Evolutionary conservation across 1,140 invertebrate genomes (phyloP).

Genomic region (Habropoda laboriosa): DNA sequence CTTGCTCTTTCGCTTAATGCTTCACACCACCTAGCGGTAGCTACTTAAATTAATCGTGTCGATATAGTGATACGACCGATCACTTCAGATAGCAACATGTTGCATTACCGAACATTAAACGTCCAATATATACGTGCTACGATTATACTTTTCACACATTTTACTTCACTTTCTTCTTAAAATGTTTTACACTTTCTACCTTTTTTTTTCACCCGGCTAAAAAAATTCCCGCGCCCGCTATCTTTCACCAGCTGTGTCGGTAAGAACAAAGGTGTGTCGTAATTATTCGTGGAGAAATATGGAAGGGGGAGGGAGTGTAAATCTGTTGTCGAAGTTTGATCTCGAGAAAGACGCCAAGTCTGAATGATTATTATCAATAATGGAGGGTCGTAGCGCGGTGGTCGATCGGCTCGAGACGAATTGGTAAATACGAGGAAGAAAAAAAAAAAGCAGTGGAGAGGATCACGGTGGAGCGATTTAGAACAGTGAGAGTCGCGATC

Average conservation of each 20-base stretch:
- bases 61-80: not conserved
- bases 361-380: constrained; percentile 49
- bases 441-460: constrained; percentile 52
- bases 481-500: constrained; percentile 61
- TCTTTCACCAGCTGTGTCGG: not conserved
- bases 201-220: no score
- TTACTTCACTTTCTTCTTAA: no score
- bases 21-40: not conserved
- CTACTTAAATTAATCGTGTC: not conserved
- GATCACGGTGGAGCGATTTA: constrained; percentile 69
- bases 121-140: no score
- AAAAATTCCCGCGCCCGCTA: not conserved
- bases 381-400: constrained; percentile 14
- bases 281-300: constrained; percentile 18
- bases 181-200: no score
- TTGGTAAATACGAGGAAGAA: constrained; percentile 64
- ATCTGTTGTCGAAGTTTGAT: not conserved
- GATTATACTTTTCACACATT: no score
- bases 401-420: constrained; percentile 52
- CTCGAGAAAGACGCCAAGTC: not conserved
- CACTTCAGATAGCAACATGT: not conserved
- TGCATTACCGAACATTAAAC: no score
- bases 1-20: not conserved
- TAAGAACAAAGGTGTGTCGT: not conserved
- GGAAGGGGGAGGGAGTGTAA: not conserved